Conservation (phyloP, 2,113 vertebrate species). For the Mirza zaza region DNA sequence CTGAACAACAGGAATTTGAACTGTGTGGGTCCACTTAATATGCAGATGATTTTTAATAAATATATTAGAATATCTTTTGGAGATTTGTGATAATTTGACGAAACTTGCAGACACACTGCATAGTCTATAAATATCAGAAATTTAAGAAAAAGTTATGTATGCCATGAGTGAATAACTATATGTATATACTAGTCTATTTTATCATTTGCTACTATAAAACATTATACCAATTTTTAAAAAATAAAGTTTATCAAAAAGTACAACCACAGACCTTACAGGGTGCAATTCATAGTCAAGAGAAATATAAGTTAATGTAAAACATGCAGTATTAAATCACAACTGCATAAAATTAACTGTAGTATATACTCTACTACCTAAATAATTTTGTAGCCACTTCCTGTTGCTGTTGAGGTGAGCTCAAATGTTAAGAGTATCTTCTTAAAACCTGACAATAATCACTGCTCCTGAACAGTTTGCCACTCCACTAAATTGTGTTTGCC, state of each 20-base stretch:
- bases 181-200: neutral
- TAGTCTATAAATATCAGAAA: neutral
- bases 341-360: neutral
- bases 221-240: neutral
- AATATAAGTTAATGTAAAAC: neutral
- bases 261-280: neutral
- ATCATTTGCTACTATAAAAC: neutral
- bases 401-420: neutral
- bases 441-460: neutral
- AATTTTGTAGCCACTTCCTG: neutral
- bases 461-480: neutral
- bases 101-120: neutral
- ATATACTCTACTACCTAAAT: neutral
- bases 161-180: neutral
- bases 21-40: neutral
- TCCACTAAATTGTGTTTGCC: neutral
- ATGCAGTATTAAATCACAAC: neutral
- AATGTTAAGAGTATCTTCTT: neutral
- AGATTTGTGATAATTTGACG: neutral
- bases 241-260: neutral
- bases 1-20: neutral
- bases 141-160: neutral
- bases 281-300: neutral
- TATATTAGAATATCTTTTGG: no score
- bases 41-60: neutral